Percentiles rank a stretch among this genome's conserved stretches.
These are phyloP conservation scores for Lycocerus yunnanus DNA, from an alignment of 2,888 invertebrate genomes.

Conservation along the genomic window DNA sequence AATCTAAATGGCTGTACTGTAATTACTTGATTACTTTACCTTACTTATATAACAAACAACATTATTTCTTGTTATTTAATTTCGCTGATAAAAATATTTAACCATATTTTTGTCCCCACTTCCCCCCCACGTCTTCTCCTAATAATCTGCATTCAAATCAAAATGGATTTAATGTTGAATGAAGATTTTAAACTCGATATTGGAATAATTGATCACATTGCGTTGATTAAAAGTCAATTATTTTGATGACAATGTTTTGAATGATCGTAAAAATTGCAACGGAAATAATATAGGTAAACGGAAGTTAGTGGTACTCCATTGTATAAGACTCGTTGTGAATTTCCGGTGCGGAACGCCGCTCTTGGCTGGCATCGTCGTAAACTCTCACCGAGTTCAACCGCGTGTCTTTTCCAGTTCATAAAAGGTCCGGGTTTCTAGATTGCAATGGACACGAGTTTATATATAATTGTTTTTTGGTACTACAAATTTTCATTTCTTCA, in stretches of 20 bases:
- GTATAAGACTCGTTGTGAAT: conserved; percentile 34
- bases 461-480: conserved; percentile 9
- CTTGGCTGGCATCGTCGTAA: conserved; percentile 32
- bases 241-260: conserved; percentile 7
- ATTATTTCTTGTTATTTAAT: background rate
- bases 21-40: background rate
- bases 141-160: background rate
- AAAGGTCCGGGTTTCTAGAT: conserved; percentile 23
- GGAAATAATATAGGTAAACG: conserved; percentile 36
- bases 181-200: background rate
- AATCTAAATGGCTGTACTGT: background rate
- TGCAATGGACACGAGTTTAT: conserved; percentile 4
- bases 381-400: conserved; percentile 27
- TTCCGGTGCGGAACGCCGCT: conserved; percentile 37
- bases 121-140: no score
- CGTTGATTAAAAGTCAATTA: background rate
- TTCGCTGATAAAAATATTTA: no score
- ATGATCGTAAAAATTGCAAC: conserved; percentile 16
- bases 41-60: background rate
- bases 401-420: conserved; percentile 25
- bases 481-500: conserved; percentile 24
- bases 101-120: no score
- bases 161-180: no score
- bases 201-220: background rate
- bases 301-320: conserved; percentile 34